Conservation (phyloP, 2,888 invertebrate species). For the Leptinotarsa tumamoca region DNA sequence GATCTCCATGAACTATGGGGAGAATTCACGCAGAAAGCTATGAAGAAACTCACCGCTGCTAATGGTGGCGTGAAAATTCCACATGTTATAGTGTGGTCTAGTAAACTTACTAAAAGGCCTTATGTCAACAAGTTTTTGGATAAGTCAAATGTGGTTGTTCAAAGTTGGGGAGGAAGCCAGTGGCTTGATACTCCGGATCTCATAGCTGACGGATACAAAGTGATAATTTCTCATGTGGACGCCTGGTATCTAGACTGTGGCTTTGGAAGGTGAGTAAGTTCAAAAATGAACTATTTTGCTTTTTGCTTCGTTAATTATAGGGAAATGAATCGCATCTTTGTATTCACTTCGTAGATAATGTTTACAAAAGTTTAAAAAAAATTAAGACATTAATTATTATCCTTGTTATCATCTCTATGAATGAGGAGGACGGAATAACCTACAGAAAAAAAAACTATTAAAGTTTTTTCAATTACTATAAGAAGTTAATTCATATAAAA, state of each 20-base stretch:
- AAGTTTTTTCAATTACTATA: too few species aligned
- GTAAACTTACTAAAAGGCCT: conserved; percentile 79
- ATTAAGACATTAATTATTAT: too few species aligned
- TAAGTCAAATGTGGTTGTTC: conserved; percentile 73
- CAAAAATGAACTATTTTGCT: too few species aligned
- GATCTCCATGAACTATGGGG: conserved; percentile 84
- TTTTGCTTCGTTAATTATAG: too few species aligned
- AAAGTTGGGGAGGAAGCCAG: conserved; percentile 85
- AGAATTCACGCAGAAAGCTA: conserved; percentile 78
- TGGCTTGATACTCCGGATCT: conserved; percentile 86
- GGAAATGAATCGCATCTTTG: too few species aligned
- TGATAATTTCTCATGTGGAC: conserved; percentile 87
- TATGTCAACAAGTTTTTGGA: conserved; percentile 70
- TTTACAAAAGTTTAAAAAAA: too few species aligned
- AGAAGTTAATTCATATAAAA: too few species aligned
- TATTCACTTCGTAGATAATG: too few species aligned
- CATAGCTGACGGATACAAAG: conserved; percentile 80
- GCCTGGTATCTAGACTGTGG: conserved; percentile 92
- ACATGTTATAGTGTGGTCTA: conserved; percentile 80
- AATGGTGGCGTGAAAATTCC: conserved; percentile 71
- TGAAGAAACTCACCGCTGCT: conserved; percentile 72
- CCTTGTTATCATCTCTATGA: too few species aligned
- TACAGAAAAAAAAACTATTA: too few species aligned
- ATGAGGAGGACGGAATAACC: too few species aligned
- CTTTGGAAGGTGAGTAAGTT: conserved; percentile 69